Conservation (phyloP, 2,888 invertebrate genomes). For the Exocentrus adspersus region DNA sequence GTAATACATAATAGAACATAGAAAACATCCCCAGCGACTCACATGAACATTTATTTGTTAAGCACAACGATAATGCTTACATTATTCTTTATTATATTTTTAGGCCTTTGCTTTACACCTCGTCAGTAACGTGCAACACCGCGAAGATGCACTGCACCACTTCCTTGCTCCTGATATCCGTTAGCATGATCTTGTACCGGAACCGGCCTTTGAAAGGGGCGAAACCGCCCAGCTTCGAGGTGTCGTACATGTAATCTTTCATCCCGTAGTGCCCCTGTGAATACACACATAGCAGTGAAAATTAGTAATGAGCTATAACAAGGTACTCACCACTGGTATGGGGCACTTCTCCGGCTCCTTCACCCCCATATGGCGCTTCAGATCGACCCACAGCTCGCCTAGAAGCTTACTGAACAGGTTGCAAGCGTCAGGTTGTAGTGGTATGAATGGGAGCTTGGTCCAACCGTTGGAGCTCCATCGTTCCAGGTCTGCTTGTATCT, state of each 20-base stretch:
- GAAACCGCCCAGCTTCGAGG: not conserved
- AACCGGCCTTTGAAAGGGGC: not conserved
- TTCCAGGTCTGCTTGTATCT: not conserved
- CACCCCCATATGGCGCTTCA: not conserved
- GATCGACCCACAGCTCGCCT: slow-evolving; percentile 1
- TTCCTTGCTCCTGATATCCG: not conserved
- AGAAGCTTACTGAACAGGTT: not conserved
- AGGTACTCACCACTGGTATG: slow-evolving; percentile 14
- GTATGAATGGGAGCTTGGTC: slow-evolving; percentile 17
- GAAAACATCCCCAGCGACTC: too few species aligned
- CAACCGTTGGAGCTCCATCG: slow-evolving; percentile 19
- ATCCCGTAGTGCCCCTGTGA: slow-evolving; percentile 28
- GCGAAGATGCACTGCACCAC: not conserved
- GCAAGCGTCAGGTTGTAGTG: slow-evolving; percentile 11
- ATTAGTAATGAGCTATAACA: too few species aligned
- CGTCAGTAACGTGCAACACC: not conserved
- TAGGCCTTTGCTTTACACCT: not conserved
- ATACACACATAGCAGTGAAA: too few species aligned
- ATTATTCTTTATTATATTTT: too few species aligned
- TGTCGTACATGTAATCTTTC: slow-evolving; percentile 17
- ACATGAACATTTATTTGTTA: too few species aligned
- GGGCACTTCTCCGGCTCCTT: slow-evolving; percentile 20
- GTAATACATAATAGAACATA: too few species aligned
- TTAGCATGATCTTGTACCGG: not conserved
- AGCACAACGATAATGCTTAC: too few species aligned